A percentile compares a stretch with the other conserved stretches of the same genome.
These are phyloP conservation scores for Drosophila tanythrix DNA, from an alignment of 2,888 invertebrate species.

Conservation along the genomic window DNA sequence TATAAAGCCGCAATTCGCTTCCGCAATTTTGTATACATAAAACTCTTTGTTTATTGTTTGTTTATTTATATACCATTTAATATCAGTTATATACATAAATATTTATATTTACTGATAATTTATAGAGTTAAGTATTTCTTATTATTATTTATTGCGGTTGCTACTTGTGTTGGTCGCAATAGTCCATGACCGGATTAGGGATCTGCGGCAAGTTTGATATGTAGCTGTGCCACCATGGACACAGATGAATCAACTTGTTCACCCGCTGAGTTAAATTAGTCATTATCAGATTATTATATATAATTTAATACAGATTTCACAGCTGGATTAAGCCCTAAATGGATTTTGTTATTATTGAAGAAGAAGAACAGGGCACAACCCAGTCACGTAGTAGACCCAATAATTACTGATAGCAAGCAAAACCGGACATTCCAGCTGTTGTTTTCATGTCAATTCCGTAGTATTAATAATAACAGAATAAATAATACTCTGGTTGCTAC, in stretches of 20 bases:
- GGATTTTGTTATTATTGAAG: neutral
- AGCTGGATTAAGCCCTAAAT: constrained; percentile 17
- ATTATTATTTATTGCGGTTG: neutral
- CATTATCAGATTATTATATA: neutral
- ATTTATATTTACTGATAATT: too few species aligned
- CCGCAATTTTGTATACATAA: too few species aligned
- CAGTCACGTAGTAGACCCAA: constrained; percentile 36
- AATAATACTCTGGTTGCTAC: neutral
- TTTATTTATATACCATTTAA: too few species aligned
- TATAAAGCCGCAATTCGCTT: too few species aligned
- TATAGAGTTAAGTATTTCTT: too few species aligned
- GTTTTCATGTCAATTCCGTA: constrained; percentile 37
- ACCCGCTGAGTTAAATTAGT: constrained; percentile 11
- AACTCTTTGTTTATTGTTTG: too few species aligned
- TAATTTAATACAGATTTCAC: constrained; percentile 43
- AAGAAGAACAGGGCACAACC: neutral
- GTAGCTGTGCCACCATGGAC: neutral
- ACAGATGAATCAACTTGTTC: neutral
- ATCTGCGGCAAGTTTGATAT: constrained; percentile 21
- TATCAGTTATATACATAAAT: too few species aligned
- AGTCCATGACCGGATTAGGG: constrained; percentile 59
- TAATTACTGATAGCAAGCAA: constrained; percentile 48
- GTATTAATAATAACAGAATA: neutral
- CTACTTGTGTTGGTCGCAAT: constrained; percentile 12
- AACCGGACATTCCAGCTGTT: constrained; percentile 26